Conservation (phyloP, 2,888 invertebrate genomes). For the Listrodromus nycthemerus region DNA sequence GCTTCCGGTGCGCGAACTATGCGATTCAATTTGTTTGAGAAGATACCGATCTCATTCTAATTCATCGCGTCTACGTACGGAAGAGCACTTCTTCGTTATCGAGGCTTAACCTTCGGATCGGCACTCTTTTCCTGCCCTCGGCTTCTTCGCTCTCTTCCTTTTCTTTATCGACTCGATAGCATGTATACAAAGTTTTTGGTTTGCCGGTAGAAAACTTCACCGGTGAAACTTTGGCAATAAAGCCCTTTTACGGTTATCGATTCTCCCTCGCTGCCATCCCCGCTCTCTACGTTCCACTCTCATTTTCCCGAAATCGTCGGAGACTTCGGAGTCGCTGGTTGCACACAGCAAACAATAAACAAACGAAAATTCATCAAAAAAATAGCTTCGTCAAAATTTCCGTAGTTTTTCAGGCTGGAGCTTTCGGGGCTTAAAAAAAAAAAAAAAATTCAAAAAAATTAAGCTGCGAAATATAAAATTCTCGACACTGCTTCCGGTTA, state of each 20-base stretch:
- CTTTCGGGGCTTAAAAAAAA: background rate
- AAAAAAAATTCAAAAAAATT: background rate
- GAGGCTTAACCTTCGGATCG: constrained; percentile 53
- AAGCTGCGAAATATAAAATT: background rate
- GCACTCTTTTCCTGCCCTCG: background rate
- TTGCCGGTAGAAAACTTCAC: constrained; percentile 56
- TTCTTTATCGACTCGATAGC: constrained; percentile 45
- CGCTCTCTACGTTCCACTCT: constrained; percentile 20
- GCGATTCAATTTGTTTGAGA: background rate
- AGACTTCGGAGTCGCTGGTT: constrained; percentile 61
- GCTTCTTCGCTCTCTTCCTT: constrained; percentile 7
- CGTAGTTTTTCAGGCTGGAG: no score
- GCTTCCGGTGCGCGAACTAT: background rate
- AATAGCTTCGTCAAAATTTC: background rate
- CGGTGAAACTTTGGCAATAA: constrained; percentile 61
- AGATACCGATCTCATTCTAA: constrained; percentile 4
- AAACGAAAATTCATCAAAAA: background rate
- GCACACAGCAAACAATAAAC: constrained; percentile 38
- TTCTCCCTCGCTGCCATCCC: constrained; percentile 32
- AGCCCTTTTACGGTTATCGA: constrained; percentile 64
- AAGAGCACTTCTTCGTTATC: constrained; percentile 61
- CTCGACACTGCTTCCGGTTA: background rate
- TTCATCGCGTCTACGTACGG: background rate
- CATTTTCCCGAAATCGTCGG: constrained; percentile 51
- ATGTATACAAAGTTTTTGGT: constrained; percentile 59